These are phyloP conservation scores for Clostera curtula DNA, from an alignment of 2,888 invertebrate genomes.

Conservation along the genomic window DNA sequence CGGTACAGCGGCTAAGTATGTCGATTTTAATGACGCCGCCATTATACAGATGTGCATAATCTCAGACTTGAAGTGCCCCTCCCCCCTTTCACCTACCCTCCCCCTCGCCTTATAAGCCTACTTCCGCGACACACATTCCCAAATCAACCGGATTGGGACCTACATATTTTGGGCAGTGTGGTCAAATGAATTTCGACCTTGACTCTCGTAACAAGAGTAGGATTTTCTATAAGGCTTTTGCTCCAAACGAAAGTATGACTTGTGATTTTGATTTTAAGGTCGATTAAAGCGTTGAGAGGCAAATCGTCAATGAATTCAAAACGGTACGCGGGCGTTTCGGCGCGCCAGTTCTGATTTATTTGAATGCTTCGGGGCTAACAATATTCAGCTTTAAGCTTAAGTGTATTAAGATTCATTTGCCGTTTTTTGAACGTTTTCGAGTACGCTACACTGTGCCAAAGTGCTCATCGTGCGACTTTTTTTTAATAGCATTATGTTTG, in stretches of 20 bases:
- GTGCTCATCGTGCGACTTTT: constrained; percentile 34
- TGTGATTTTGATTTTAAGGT: constrained; percentile 33
- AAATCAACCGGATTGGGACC: constrained; percentile 62
- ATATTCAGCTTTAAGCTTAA: constrained; percentile 6
- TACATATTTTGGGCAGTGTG: constrained; percentile 47
- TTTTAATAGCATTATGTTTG: constrained; percentile 22
- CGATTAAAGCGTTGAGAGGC: constrained; percentile 26
- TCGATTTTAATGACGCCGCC: constrained; percentile 24
- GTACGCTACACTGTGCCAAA: constrained; percentile 37
- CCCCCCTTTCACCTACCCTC: constrained; percentile 26
- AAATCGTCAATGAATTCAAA: constrained; percentile 49
- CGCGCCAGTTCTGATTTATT: constrained; percentile 47
- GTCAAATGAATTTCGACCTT: constrained; percentile 28
- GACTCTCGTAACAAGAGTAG: constrained; percentile 16
- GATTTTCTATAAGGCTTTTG: constrained; percentile 8
- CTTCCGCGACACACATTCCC: constrained; percentile 60
- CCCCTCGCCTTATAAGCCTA: constrained; percentile 35
- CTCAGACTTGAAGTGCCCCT: constrained; percentile 11
- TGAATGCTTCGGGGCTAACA: constrained; percentile 35
- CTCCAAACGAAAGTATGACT: constrained; percentile 27
- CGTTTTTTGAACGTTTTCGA: constrained; percentile 26
- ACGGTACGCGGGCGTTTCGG: constrained; percentile 47
- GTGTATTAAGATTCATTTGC: constrained; percentile 12
- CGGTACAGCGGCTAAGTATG: constrained; percentile 16
- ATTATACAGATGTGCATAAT: constrained; percentile 42